Percentiles rank a stretch among this genome's conserved stretches.
These are phyloP conservation scores for Eudemis profundana DNA, from an alignment of 2,888 invertebrate species.

Conservation along the genomic window DNA sequence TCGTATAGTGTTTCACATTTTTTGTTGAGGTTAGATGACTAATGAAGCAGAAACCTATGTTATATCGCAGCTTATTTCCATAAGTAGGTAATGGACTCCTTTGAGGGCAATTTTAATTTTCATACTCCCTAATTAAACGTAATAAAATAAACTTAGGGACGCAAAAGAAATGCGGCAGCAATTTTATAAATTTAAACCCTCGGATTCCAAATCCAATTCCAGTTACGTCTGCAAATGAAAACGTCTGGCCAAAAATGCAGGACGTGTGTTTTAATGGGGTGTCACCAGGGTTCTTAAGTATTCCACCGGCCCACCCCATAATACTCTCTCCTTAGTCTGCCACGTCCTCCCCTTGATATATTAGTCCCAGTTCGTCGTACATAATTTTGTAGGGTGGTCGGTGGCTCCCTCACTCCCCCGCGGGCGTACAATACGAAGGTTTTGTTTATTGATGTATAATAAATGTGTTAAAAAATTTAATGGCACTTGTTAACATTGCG, in stretches of 20 bases:
- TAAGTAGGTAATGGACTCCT: constrained; percentile 3
- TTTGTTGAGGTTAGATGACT: constrained; percentile 31
- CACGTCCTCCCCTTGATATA: constrained; percentile 85
- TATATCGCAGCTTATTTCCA: background rate
- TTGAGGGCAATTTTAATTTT: constrained; percentile 9
- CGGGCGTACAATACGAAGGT: constrained; percentile 79
- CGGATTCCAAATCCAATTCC: constrained; percentile 55
- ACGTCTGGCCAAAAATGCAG: constrained; percentile 82
- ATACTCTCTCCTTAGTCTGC: constrained; percentile 85
- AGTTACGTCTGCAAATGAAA: constrained; percentile 75
- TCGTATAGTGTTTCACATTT: constrained; percentile 27
- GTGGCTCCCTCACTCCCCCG: constrained; percentile 68
- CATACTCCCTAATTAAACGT: constrained; percentile 17
- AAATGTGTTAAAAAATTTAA: constrained; percentile 61
- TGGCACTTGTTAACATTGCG: constrained; percentile 31
- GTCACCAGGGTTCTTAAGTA: constrained; percentile 85
- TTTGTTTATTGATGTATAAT: constrained; percentile 82
- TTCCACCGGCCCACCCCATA: constrained; percentile 83
- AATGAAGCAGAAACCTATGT: constrained; percentile 5
- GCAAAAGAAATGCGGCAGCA: constrained; percentile 10
- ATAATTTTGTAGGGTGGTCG: constrained; percentile 82
- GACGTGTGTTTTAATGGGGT: constrained; percentile 85
- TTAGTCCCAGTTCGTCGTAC: constrained; percentile 86
- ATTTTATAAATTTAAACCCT: constrained; percentile 43
- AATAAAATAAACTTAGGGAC: constrained; percentile 5